phyloP scores from a whole-genome alignment of 2,888 invertebrate species.

The Sinohyriopsis cumingii region DNA sequence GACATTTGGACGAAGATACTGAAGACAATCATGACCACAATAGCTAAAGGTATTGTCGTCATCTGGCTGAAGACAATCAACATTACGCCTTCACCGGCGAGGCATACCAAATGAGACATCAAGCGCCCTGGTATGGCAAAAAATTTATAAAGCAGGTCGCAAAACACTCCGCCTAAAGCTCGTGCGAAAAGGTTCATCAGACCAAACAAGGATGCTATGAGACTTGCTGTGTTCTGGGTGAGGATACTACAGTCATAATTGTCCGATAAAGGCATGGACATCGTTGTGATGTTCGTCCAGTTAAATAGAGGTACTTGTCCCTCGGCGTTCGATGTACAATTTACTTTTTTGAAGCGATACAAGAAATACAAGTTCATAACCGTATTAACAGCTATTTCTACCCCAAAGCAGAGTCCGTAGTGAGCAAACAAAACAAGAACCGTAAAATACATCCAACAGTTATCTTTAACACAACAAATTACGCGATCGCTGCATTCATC shows the following conservation, averaged over 20 bases:
- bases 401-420: slow-evolving; percentile 31
- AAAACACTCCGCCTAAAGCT: slow-evolving; percentile 24
- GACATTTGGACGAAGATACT: slow-evolving; percentile 21
- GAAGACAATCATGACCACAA: slow-evolving; percentile 21
- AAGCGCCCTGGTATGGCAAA: slow-evolving; percentile 20
- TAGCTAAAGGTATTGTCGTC: slow-evolving; percentile 5
- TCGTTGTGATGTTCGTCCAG: slow-evolving; percentile 4
- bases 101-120: slow-evolving; percentile 23
- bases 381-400: slow-evolving; percentile 31
- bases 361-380: slow-evolving; percentile 33
- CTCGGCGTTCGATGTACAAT: slow-evolving; percentile 7
- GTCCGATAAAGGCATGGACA: neutral
- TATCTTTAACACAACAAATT: neutral
- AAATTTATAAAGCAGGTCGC: slow-evolving; percentile 15
- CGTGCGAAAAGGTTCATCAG: slow-evolving; percentile 29
- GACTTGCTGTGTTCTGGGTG: slow-evolving; percentile 23
- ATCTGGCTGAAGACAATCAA: slow-evolving; percentile 29
- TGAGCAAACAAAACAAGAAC: slow-evolving; percentile 17
- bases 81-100: slow-evolving; percentile 22
- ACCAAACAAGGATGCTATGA: slow-evolving; percentile 29
- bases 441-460: slow-evolving; percentile 15
- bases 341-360: slow-evolving; percentile 22
- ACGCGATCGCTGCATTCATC: too few species aligned
- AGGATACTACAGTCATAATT: slow-evolving; percentile 19
- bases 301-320: neutral